Conservation (phyloP, 2,888 invertebrate genomes). For the Melinaea marsaeus region DNA sequence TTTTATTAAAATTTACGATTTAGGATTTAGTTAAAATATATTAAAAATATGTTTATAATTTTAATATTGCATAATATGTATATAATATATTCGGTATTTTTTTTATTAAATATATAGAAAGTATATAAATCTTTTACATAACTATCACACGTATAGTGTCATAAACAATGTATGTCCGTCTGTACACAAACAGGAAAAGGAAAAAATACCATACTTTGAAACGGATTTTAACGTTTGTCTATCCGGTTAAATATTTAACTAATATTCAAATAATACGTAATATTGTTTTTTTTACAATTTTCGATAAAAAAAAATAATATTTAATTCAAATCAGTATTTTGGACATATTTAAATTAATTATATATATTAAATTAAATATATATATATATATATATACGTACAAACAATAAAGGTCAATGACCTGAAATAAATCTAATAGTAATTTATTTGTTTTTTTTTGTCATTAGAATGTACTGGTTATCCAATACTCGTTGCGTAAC, state of each 20-base stretch:
- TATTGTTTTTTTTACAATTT: no score
- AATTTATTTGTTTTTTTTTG: conserved; percentile 32
- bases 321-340: no score
- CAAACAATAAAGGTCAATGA: conserved; percentile 7
- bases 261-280: not conserved
- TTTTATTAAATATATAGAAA: not conserved
- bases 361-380: no score
- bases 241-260: not conserved
- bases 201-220: conserved; percentile 4
- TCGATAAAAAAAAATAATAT: no score
- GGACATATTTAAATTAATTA: no score
- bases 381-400: not conserved
- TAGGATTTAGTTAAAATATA: no score
- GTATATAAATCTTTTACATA: not conserved
- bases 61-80: no score
- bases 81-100: no score
- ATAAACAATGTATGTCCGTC: not conserved
- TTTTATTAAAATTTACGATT: no score
- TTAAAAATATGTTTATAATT: no score
- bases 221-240: conserved; percentile 3
- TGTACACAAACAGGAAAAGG: conserved; percentile 20
- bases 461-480: conserved; percentile 50
- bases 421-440: conserved; percentile 16
- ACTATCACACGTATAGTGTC: not conserved
- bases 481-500: conserved; percentile 55